Evolutionary conservation across 2,888 invertebrate species (phyloP).

Genomic region (Latrodectus elegans): DNA sequence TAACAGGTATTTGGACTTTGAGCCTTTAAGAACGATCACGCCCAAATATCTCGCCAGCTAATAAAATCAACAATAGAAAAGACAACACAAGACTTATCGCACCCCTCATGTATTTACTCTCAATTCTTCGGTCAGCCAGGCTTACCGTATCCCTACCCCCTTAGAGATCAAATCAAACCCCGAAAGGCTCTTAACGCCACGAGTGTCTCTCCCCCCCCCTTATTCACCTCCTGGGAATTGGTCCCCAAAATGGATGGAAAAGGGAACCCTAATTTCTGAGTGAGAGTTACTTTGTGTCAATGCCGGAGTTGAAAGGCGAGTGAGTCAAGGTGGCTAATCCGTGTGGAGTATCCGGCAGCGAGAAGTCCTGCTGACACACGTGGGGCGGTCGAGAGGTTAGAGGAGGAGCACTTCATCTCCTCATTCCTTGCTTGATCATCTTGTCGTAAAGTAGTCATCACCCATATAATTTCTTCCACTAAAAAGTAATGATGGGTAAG

Average conservation of each 20-base stretch:
- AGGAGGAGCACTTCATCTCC: too few relatives aligned
- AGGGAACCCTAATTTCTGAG: neutral
- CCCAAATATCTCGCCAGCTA: too few relatives aligned
- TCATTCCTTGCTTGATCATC: too few relatives aligned
- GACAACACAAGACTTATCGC: too few relatives aligned
- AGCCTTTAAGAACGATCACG: too few relatives aligned
- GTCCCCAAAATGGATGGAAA: conserved; percentile 1
- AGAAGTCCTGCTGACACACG: neutral
- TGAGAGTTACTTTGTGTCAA: neutral
- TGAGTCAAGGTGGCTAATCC: neutral
- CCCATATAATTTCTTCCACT: too few relatives aligned
- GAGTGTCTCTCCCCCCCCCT: neutral
- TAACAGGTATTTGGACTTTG: too few relatives aligned
- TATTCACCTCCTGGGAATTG: neutral
- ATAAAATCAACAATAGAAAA: too few relatives aligned
- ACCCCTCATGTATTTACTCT: too few relatives aligned
- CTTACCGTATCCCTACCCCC: neutral
- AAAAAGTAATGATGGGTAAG: too few relatives aligned
- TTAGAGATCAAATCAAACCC: neutral
- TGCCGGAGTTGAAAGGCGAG: neutral
- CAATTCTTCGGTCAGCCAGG: too few relatives aligned
- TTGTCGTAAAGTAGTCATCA: too few relatives aligned
- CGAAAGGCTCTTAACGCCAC: neutral
- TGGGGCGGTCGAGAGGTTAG: neutral
- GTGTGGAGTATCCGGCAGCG: neutral